These are phyloP conservation scores for Pilophorus perplexus DNA, from an alignment of 2,888 invertebrate genomes.

Conservation along the genomic window DNA sequence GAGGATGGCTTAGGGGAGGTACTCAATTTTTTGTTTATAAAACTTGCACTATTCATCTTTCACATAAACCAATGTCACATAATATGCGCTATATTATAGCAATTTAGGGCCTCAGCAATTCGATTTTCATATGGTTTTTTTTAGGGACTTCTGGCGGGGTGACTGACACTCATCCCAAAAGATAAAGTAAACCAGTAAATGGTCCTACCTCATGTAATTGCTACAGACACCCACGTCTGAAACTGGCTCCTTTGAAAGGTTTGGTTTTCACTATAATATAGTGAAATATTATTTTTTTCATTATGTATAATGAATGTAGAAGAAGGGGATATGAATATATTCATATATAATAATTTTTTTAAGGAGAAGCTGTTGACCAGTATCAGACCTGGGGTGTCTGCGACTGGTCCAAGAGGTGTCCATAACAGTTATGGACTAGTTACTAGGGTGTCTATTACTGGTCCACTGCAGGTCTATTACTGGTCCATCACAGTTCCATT, in stretches of 20 bases:
- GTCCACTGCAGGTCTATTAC: neutral
- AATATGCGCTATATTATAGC: no score
- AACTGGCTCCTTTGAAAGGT: neutral
- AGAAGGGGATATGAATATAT: neutral
- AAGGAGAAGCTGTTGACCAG: no score
- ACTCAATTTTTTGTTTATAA: neutral
- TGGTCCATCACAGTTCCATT: no score
- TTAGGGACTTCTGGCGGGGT: neutral
- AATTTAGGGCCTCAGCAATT: conserved; percentile 2
- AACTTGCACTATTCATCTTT: neutral
- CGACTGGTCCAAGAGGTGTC: no score
- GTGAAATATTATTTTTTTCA: neutral
- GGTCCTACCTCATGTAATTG: no score
- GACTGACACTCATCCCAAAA: conserved; percentile 6
- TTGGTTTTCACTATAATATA: neutral
- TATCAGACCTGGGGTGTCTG: no score
- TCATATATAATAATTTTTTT: neutral
- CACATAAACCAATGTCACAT: neutral
- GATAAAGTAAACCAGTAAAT: neutral
- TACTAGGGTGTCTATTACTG: neutral
- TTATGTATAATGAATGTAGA: neutral
- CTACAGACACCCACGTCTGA: neutral
- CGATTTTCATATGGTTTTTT: neutral
- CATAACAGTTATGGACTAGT: no score
- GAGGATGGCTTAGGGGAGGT: neutral